Evolutionary conservation across 2,888 invertebrate genomes (phyloP).

Genomic region (Drosophila sordidapex): DNA sequence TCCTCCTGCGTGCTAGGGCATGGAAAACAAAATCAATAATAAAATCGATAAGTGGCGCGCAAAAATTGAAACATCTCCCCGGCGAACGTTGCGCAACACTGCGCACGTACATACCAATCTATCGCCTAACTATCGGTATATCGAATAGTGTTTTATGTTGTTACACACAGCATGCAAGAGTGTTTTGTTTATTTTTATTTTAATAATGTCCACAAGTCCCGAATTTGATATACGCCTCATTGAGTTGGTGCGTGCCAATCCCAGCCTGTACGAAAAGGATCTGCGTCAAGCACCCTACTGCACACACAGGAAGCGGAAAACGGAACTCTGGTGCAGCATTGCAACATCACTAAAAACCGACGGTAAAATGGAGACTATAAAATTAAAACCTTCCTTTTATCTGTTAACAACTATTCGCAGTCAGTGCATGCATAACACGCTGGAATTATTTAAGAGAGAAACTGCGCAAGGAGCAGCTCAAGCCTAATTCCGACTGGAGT

Average conservation of each 20-base stretch:
- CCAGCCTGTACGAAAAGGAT: constrained; percentile 68
- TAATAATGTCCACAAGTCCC: constrained; percentile 30
- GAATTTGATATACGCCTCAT: constrained; percentile 72
- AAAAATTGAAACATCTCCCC: constrained; percentile 8
- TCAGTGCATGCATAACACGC: constrained; percentile 66
- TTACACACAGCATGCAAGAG: constrained; percentile 19
- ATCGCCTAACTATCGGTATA: constrained; percentile 15
- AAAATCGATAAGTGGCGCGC: constrained; percentile 60
- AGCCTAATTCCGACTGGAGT: constrained; percentile 65
- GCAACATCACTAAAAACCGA: constrained; percentile 72
- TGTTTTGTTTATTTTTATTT: constrained; percentile 17
- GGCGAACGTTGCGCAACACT: constrained; percentile 37
- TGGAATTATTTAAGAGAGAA: constrained; percentile 76
- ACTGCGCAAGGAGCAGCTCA: constrained; percentile 66
- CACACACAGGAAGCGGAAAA: constrained; percentile 62
- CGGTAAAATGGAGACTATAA: constrained; percentile 50
- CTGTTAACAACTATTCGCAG: constrained; percentile 38
- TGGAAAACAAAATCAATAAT: constrained; percentile 63
- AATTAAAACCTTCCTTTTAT: neutral
- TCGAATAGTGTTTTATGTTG: constrained; percentile 41
- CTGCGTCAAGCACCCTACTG: constrained; percentile 71
- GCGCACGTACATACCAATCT: constrained; percentile 5
- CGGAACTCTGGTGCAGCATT: constrained; percentile 79
- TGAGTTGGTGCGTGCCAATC: constrained; percentile 75
- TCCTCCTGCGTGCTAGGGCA: constrained; percentile 7